Percentiles rank a stretch among this genome's conserved stretches.
Conservation (phyloP, 2,797 vertebrate genomes). For the Ceryle rudis region DNA sequence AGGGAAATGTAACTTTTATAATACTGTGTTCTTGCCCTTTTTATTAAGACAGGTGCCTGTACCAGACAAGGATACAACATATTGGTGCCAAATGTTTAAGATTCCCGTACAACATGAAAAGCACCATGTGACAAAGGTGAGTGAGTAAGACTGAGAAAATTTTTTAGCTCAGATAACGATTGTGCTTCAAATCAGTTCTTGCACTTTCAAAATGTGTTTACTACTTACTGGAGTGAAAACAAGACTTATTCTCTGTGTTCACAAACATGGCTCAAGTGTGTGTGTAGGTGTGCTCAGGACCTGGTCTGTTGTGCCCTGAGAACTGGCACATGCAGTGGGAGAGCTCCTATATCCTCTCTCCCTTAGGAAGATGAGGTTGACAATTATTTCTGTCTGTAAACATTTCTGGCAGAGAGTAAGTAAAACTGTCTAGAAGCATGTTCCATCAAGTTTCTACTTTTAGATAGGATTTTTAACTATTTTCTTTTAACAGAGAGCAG, state of each 20-base stretch:
- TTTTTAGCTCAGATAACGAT: not conserved
- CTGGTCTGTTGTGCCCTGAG: not conserved
- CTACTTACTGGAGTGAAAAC: not conserved
- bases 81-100: conserved; percentile 91
- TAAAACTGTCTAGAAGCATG: not conserved
- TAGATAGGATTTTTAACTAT: not conserved
- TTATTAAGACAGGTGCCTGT: conserved; percentile 87
- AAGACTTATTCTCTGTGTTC: not conserved
- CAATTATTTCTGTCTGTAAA: not conserved
- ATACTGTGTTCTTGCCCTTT: conserved; percentile 40
- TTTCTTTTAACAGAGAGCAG: not conserved
- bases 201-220: not conserved
- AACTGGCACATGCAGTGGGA: accelerated
- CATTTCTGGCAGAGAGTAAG: not conserved
- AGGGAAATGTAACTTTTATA: conserved; percentile 22
- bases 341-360: not conserved
- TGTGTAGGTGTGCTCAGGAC: not conserved
- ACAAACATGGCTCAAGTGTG: not conserved
- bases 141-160: conserved; percentile 24
- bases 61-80: conserved; percentile 88
- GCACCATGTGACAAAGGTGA: conserved; percentile 87
- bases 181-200: not conserved
- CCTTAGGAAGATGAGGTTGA: not conserved
- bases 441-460: not conserved
- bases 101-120: conserved; percentile 84